Evolutionary conservation across 2,888 invertebrate species (phyloP), one percentile per base, ranked within the genome.

Genomic region (Athalia circularis): DNA sequence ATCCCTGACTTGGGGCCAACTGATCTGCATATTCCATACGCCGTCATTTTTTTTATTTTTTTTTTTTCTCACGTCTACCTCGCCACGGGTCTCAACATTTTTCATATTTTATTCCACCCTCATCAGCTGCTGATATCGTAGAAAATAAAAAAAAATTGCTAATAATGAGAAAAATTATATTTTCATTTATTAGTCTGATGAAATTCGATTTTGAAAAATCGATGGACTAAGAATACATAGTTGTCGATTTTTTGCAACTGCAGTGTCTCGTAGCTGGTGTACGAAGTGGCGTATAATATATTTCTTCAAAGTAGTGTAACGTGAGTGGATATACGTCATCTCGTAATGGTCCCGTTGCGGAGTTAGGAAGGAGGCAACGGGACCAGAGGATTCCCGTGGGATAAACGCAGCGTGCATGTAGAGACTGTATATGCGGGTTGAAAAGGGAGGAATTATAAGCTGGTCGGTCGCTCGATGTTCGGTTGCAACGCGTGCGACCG

Each of bases 311-410:
- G 29, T 29, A 29, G 29, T 29, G 29, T 2, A 29, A 2, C 29
- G 83, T 84, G 82, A 84, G 84, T 83, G 83, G 82, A 83, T 82
- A 85, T 87, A 87, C 86, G 86, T 88, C 87, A 87, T 83, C 82
- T 81, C 81, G 84, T 87, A 88, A 88, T 88, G 87, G 88, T 87
- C 87, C 87, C 86, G 82, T 82, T 86, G 86, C 84, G 86, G 84
- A 82, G 29, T 29, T 29, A 29, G 29, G 29, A 29, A 29, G 59
- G 65, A 59, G 80, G 79, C 83, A 85, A 85, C 87, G 80, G 77
- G 79, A 79, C 75, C 76, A 59, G 70, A 76, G 78, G 68, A 79
- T 74, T 78, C 79, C 79, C 65, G 74, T 43, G 77, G 81, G 61
- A 80, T 65, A 68, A 78, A 52, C 64, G 79, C 79, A 64, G 77